Conservation (phyloP, 1,140 invertebrate species). For the Drosophila nannoptera region DNA sequence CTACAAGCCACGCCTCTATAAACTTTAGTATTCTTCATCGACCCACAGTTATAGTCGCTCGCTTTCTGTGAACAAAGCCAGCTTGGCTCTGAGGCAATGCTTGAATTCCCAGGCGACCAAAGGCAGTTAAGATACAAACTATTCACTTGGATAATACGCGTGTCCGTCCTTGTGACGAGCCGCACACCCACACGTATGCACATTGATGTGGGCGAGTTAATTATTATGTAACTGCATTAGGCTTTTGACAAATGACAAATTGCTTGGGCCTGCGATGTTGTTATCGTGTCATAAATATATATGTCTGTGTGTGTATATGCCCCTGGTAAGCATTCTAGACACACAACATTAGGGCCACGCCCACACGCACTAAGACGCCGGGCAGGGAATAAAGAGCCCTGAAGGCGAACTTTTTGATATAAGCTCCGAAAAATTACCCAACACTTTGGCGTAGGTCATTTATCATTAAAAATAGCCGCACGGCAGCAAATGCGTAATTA, state of each 20-base stretch:
- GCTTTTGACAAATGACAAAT: conserved; percentile 72
- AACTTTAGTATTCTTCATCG: not conserved
- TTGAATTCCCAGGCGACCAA: conserved; percentile 1
- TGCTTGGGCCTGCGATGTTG: conserved; percentile 33
- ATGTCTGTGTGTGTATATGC: not conserved
- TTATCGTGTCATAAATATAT: conserved; percentile 22
- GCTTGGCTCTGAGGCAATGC: conserved; percentile 9
- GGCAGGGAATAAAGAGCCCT: conserved; percentile 57
- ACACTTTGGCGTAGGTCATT: conserved; percentile 71
- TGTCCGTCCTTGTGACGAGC: not conserved
- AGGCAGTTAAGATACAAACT: conserved; percentile 13
- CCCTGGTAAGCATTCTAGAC: conserved; percentile 34
- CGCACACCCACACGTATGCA: not conserved
- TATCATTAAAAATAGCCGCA: conserved; percentile 74
- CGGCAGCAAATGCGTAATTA: conserved; percentile 71
- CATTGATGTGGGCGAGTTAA: conserved; percentile 43
- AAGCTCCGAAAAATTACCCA: conserved; percentile 68
- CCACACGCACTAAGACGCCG: conserved; percentile 30
- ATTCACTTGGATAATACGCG: conserved; percentile 20
- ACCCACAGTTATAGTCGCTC: not conserved
- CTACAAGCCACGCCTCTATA: not conserved
- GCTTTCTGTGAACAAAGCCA: conserved; percentile 3
- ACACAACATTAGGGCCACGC: conserved; percentile 66
- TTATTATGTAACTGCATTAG: conserved; percentile 72
- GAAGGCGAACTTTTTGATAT: conserved; percentile 54